phyloP scores from a whole-genome alignment of 2,888 invertebrate genomes.

The Phlogophora meticulosa region DNA sequence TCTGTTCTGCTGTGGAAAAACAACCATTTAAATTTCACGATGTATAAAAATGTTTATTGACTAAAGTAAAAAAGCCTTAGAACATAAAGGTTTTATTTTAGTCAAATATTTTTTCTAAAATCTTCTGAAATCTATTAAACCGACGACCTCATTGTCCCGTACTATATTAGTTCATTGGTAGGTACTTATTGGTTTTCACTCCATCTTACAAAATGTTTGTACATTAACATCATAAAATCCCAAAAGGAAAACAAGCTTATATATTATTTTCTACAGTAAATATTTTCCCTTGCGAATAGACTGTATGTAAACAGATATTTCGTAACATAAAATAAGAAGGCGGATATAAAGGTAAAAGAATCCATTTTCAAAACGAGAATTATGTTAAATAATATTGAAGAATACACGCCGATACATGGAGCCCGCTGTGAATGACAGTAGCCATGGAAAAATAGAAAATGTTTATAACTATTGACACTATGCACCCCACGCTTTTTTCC shows the following conservation, averaged over 20 bases:
- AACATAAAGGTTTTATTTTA: too few species aligned
- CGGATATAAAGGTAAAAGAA: background rate
- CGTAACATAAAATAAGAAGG: conserved; percentile 4
- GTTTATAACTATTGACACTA: too few species aligned
- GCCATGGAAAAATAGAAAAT: too few species aligned
- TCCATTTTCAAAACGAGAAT: background rate
- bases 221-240: background rate
- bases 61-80: too few species aligned
- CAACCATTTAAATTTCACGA: too few species aligned
- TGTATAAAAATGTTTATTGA: too few species aligned
- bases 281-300: background rate
- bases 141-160: background rate
- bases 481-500: too few species aligned
- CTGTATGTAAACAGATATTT: conserved; percentile 2
- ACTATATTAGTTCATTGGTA: conserved; percentile 1
- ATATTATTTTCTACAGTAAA: background rate
- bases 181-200: background rate
- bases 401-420: too few species aligned
- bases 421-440: too few species aligned
- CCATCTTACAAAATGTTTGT: background rate
- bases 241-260: conserved; percentile 1
- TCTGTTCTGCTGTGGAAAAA: too few species aligned
- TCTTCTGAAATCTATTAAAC: background rate
- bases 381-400: too few species aligned
- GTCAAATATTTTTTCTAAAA: too few species aligned